phyloP scores from a whole-genome alignment of 2,888 invertebrate genomes.

The Limnephilus rhombicus region DNA sequence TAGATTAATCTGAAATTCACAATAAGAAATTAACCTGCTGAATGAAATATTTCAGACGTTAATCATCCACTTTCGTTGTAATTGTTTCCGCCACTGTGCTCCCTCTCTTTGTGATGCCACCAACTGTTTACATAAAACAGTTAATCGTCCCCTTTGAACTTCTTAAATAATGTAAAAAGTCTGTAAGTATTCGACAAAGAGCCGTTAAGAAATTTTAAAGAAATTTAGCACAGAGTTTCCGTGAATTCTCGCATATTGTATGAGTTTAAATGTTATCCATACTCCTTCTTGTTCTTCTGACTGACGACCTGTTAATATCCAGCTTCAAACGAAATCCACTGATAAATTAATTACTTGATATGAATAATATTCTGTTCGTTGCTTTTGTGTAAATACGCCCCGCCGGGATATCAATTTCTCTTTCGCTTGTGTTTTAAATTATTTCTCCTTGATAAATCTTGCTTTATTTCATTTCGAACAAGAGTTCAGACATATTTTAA shows the following conservation, averaged over 20 bases:
- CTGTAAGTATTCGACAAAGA: conserved; percentile 65
- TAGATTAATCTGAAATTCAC: conserved; percentile 33
- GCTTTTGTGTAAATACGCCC: neutral
- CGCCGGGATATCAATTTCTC: neutral
- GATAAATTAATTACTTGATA: conserved; percentile 58
- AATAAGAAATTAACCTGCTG: conserved; percentile 18
- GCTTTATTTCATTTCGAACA: neutral
- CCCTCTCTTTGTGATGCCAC: conserved; percentile 58
- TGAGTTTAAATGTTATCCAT: conserved; percentile 30
- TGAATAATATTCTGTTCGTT: conserved; percentile 27
- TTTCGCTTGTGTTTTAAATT: neutral
- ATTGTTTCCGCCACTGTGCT: conserved; percentile 60
- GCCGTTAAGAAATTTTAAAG: conserved; percentile 62
- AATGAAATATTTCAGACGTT: conserved; percentile 53
- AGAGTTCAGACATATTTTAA: neutral
- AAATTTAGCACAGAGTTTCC: conserved; percentile 53
- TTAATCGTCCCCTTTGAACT: conserved; percentile 65
- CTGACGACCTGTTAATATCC: conserved; percentile 22
- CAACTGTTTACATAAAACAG: conserved; percentile 64
- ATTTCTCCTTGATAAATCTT: neutral
- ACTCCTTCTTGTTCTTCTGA: conserved; percentile 37
- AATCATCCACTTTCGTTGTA: conserved; percentile 59
- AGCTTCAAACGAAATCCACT: conserved; percentile 55
- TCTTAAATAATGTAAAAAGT: conserved; percentile 64
- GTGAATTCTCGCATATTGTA: conserved; percentile 32